Base-by-base conservation (phyloP, 2,113 vertebrate species). In the Ciconia maguari region DNA sequence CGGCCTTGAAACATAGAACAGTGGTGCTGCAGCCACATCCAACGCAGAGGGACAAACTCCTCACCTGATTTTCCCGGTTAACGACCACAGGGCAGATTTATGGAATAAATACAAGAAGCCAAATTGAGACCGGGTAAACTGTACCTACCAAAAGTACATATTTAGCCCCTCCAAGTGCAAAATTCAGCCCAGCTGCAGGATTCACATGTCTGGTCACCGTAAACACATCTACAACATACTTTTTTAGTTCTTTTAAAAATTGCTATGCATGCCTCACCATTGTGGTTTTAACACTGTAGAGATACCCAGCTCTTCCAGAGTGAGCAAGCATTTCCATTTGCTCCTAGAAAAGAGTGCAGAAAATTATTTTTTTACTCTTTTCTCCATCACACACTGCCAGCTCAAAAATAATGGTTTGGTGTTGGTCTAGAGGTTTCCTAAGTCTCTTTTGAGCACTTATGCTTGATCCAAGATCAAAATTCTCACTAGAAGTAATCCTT, bases 321-420 rank as follows among this genome's bases (percentile, higher is more conserved):
- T 0, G 0, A 87, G 19, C 0, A 9, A 36, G 11, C 5, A 11
- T 34, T 55, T 42, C 21, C 4, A 6, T 25, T 75, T 10, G 2
- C 38, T 44, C 41, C 66, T 13, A 25, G 11, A 57, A 52, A 79
- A 75, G 41, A 11, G 44, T 24, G 52, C 57, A 55, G 16, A 30
- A 25, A 32, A 2, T 13, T 42, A 36, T 27, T 3, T 12, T 30
- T 16, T 36, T 10, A 19, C 13, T 30, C 11, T 54, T 48, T 83
- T 26, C 48, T 58, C 25, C 27, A 14, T 15, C 48, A 32, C 3
- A 7, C 9, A 30, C 14, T 20, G 32, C 46, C 83, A 68, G 48
- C 64, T 91, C 15, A 34, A 32, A 52, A 60, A 32, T 1, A 92
- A 89, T 4, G 14, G 29, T 41, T 60, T 57, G 42, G 52, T 57